Percentiles rank a stretch among this genome's conserved stretches.
These are phyloP conservation scores for Cyanoliseus patagonus DNA, from an alignment of 2,113 vertebrate species.

Conservation along the genomic window DNA sequence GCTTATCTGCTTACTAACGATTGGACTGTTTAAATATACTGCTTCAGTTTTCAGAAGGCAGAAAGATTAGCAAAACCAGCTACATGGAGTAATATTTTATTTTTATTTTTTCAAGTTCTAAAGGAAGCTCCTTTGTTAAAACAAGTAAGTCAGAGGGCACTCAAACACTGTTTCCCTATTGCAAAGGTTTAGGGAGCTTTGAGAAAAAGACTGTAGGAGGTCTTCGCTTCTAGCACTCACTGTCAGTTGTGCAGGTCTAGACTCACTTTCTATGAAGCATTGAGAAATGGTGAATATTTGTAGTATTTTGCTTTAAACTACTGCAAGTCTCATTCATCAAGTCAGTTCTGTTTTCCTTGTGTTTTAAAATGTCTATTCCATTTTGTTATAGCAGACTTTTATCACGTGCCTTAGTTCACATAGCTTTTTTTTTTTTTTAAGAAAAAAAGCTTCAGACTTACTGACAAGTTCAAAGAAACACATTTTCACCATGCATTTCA, in stretches of 20 bases:
- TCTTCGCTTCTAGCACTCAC: neutral
- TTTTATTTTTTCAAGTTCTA: neutral
- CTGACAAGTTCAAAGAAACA: neutral
- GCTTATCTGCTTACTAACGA: neutral
- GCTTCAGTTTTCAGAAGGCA: neutral
- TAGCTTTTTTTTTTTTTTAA: neutral
- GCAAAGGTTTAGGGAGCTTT: neutral
- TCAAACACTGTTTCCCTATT: neutral
- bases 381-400: neutral
- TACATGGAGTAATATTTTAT: neutral
- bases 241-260: neutral
- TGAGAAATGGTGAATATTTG: neutral
- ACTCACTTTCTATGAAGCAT: neutral
- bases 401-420: neutral
- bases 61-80: neutral
- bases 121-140: neutral
- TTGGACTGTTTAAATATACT: neutral
- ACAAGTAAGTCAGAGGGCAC: neutral
- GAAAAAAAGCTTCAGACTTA: neutral
- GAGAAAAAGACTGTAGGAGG: neutral
- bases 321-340: neutral
- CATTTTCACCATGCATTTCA: neutral
- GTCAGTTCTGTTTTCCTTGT: neutral
- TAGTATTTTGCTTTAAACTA: neutral
- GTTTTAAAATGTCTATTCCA: constrained; percentile 1